Evolutionary conservation across 2,113 vertebrate species (phyloP).

Genomic region (Acinonyx jubatus): DNA sequence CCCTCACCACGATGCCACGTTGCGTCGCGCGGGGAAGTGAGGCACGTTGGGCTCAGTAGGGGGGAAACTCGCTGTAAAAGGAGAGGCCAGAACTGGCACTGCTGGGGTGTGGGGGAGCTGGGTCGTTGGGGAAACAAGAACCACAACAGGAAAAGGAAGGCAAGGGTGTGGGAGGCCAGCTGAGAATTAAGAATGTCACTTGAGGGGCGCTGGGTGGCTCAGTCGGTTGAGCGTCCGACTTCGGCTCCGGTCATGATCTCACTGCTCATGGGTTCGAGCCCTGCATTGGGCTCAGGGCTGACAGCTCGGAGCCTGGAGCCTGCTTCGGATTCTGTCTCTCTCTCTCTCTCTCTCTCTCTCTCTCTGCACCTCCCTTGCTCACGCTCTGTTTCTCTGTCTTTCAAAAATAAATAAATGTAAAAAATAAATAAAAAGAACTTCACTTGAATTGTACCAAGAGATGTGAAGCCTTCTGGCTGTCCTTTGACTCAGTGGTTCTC

Average conservation of each 20-base stretch:
- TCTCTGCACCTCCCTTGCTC: not conserved
- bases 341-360: not conserved
- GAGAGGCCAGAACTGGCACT: not conserved
- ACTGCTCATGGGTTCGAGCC: not conserved
- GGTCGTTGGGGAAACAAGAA: not conserved
- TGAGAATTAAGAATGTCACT: not conserved
- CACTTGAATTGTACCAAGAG: not conserved
- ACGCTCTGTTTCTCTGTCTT: not conserved
- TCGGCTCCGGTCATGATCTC: not conserved
- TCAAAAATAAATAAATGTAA: not conserved
- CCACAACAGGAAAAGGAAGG: not conserved
- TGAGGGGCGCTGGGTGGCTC: not conserved
- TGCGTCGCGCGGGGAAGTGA: not conserved
- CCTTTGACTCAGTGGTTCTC: not conserved
- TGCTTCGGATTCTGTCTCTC: not conserved
- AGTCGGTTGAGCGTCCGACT: not conserved
- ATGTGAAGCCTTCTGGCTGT: not conserved
- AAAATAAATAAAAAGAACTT: not conserved
- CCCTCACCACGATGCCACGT: rapidly evolving
- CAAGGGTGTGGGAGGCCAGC: not conserved
- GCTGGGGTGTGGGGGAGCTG: not conserved
- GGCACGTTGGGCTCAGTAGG: rapidly evolving
- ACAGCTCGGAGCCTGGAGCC: not conserved
- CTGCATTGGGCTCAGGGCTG: not conserved
- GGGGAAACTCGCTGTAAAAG: not conserved